Evolutionary conservation across 2,113 vertebrate species (phyloP), one percentile per base, ranked within the genome.

Genomic region (Scalopus aquaticus): DNA sequence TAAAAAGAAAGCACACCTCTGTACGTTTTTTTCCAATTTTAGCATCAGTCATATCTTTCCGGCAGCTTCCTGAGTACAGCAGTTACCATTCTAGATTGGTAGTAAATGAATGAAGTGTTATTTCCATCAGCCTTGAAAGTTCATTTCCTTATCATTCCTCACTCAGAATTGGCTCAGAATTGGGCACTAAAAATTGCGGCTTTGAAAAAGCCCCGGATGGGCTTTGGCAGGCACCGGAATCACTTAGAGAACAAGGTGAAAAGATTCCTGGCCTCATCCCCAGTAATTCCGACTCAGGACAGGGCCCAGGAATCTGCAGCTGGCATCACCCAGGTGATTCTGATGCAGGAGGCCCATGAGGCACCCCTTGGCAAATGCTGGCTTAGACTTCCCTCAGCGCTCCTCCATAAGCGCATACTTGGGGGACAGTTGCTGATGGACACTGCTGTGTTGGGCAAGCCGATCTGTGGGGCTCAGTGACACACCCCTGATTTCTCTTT

Each of bases 401-500:
- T 76, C 54, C 37, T 86, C 32, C 2, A 0, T 42, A 39, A 77
- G 30, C n/a, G 90, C 60, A 64, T 19, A 12, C 22, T n/a, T 90
- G 60, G 62, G 82, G 42, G 24, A 92, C 49, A 88, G 60, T 9
- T 69, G 22, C 56, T 76, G 58, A 81, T 44, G 2, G 0, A 77
- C 51, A 35, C 20, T 79, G 64, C 89, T 79, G 13, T 88, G n/a
- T 69, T 95, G 64, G 64, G 51, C 83, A 94, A 93, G 65, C 64
- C 54, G 0, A 62, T 88, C 49, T 62, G 9, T 42, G 64, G 46
- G 51, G 64, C 64, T 90, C 35, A 0, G 10, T 91, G 88, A 95
- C 88, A 85, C 42, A 80, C 51, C 85, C 74, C 91, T 94, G 87
- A 80, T 96, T 94, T 78, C 79, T 97, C 79, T 95, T 19, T 94